A percentile compares a stretch with the other conserved stretches of the same genome.
Conservation (phyloP, 1,140 invertebrate species). For the Trigoniulus corallinus region DNA sequence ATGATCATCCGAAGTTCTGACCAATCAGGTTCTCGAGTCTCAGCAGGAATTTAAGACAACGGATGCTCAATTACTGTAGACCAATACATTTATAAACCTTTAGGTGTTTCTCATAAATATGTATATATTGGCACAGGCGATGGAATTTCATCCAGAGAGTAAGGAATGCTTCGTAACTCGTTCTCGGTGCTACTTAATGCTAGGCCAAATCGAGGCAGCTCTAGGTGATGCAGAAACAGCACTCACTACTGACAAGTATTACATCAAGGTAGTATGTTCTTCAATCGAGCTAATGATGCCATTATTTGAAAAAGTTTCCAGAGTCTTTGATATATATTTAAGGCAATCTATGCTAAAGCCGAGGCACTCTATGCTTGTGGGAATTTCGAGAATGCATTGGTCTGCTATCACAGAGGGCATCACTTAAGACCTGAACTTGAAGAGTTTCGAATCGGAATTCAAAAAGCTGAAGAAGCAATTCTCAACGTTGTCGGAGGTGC, state of each 20-base stretch:
- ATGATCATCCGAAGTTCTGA: too few species aligned
- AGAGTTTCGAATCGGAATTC: constrained; percentile 73
- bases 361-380: constrained; percentile 82
- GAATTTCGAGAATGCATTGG: constrained; percentile 80
- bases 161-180: constrained; percentile 69
- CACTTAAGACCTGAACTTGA: constrained; percentile 66
- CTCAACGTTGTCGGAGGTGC: constrained; percentile 69
- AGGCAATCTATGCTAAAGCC: constrained; percentile 75
- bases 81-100: not conserved
- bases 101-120: constrained; percentile 1
- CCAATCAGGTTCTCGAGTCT: too few species aligned
- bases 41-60: too few species aligned
- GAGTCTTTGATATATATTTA: not conserved
- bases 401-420: constrained; percentile 75
- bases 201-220: constrained; percentile 67
- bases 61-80: too few species aligned
- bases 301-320: not conserved
- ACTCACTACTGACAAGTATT: constrained; percentile 51
- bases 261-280: constrained; percentile 44
- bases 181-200: constrained; percentile 72
- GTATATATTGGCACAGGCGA: constrained; percentile 39
- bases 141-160: constrained; percentile 68
- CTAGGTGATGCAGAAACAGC: constrained; percentile 69
- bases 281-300: too few species aligned
- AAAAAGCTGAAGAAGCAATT: constrained; percentile 87